Evolutionary conservation across 1,140 invertebrate genomes (phyloP), one percentile per base, ranked within the genome.

Genomic region (Panonychus citri): DNA sequence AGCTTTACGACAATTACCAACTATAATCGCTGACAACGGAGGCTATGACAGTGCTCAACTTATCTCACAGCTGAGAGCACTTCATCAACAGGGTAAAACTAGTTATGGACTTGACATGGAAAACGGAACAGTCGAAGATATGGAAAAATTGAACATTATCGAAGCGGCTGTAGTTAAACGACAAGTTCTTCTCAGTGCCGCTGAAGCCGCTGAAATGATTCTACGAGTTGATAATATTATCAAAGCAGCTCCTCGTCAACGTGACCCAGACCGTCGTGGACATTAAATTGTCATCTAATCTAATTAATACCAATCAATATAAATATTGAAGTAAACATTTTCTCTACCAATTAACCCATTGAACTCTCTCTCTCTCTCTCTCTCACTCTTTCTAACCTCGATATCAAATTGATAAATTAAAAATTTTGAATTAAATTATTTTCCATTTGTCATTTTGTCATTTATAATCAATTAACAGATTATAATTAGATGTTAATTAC

Each of bases 141-240:
- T 65, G 62, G 13, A 30, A 56, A 73, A 77, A 21, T 70, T 94
- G 37, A 93, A 93, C 24, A 83, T 99, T 59, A 93, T 88, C 0
- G 95, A 99, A 73, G 95, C 91, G 0, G 95, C 82, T 72, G 84
- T 84, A 19, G 91, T 99, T 0, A 99, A 99, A 69, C 74, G 86
- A 27, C 91, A 96, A 70, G 87, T 98, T 12, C 70, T 99, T 40
- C 63, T 93, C 55, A 93, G 88, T 40, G 95, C 91, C 5, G 72
- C 89, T 0, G 95, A 99, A 74, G 94, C 94, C 3, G 93, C 94
- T 0, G 95, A 98, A 74, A 93, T 98, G 85, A 97, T 99, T 66
- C 73, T 99, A 10, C 79, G 95, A 46, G 94, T 99, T 2, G 95
- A 99, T 69, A 81, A 94, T 70, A 98, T 99, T 58, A 81, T 99